Base-by-base conservation (phyloP, 2,888 invertebrate genomes). In the Tromatobia lineatoria region DNA sequence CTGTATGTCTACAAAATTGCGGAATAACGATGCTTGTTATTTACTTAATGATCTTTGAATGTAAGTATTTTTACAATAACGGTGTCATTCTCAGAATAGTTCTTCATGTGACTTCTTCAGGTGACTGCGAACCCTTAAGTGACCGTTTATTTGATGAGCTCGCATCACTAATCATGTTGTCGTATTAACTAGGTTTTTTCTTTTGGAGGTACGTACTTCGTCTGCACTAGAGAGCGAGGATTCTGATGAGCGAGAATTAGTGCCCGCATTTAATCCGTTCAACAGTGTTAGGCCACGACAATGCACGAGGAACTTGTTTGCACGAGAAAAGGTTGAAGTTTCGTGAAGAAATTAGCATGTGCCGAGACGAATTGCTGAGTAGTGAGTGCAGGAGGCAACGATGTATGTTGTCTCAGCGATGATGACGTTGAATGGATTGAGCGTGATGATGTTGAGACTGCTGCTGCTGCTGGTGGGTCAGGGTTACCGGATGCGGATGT, bases 341-440 rank as follows among this genome's bases (percentile, higher is more conserved):
- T 70, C 38, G 18, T 15, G 20, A 47, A 13, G 57, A 71, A 42
- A 50, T 13, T 13, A 50, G 11, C 42, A 11, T 34, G 57, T 29
- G 29, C 20, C 42, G 38, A 47, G 29, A n/a, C 2, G 10, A 23
- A 29, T 45, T 54, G 15, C 45, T 13, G 15, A 23, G 11, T 47
- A 25, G 1, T 13, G 47, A 29, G 25, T 47, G 47, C 13, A 13
- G n/a, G 2, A 66, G 47, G 25, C 23, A 11, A 25, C 45, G 25
- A 47, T 6, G 45, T 47, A 47, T 42, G 18, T 67, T 73, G 70
- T 87, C 88, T 93, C 92, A 93, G 92, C 93, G 93, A 90, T 93
- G 92, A 82, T 92, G 93, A 74, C 92, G 93, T 85, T 92, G 93
- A 47, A 91, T 85, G 11, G 90, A 85, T 59, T 88, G 89, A 64